Evolutionary conservation across 2,888 invertebrate genomes (phyloP), one percentile per base, ranked within the genome.

Genomic region (Ectropis crepuscularia): DNA sequence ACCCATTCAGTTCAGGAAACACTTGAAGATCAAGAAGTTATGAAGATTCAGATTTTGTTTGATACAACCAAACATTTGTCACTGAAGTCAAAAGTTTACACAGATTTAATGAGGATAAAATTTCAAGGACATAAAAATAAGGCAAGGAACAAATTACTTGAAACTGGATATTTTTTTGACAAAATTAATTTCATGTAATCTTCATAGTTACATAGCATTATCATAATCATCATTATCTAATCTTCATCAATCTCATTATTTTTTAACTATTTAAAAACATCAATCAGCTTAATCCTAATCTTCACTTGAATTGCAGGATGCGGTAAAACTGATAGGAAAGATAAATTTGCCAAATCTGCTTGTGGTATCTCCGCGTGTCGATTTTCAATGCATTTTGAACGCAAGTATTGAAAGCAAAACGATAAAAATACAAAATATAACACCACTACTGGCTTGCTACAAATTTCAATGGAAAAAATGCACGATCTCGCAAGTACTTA

Each of bases 261-360:
- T 28, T 28, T 28, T 4, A 28, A 28, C 16, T 28, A 28, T 28
- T 28, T 28, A 28, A 28, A 28, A n/a, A n/a, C n/a, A n/a, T 28
- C 16, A 28, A 28, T 28, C 16, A 28, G 16, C 16, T 28, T 28
- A n/a, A n/a, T 7, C 10, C 16, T 10, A n/a, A 7, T 8, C 51
- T 48, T 55, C 16, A 28, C 1, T 4, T 53, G 50, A 51, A 64
- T 86, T 91, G 64, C 77, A 96, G 96, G 95, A 96, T 75, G 90
- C 89, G 64, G 90, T 96, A 53, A 92, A 93, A 69, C 79, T 96
- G 48, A 85, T 84, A 50, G 96, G 95, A 41, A 94, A 93, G 80
- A 93, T 96, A 0, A 95, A 95, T 83, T 96, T 94, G 78, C 96
- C 96, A 0, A 95, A 96, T 75, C 80, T 96, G 53, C 87, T 89